Conservation (phyloP, 1,140 invertebrate species). For the Metaphire vulgaris region DNA sequence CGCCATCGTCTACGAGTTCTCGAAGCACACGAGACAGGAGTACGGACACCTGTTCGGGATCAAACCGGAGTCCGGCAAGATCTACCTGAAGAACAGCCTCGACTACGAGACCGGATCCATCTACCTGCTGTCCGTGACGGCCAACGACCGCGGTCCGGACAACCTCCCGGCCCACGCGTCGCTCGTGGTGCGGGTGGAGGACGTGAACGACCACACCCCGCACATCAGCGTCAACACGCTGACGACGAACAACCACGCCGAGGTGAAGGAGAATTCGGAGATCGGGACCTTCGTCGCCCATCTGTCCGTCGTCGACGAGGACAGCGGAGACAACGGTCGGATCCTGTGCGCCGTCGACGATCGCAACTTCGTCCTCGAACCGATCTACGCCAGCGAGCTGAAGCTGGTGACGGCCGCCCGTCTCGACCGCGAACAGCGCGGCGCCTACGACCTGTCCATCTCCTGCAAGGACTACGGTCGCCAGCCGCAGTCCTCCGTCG, state of each 20-base stretch:
- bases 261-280: constrained; percentile 26
- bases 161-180: constrained; percentile 19
- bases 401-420: constrained; percentile 24
- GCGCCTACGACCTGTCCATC: constrained; percentile 16
- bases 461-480: constrained; percentile 23
- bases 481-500: background rate
- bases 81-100: constrained; percentile 16
- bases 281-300: constrained; percentile 24
- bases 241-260: constrained; percentile 1
- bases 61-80: constrained; percentile 21
- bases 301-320: constrained; percentile 19
- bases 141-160: constrained; percentile 26
- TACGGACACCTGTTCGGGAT: constrained; percentile 28
- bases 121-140: constrained; percentile 22
- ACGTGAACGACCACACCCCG: constrained; percentile 52
- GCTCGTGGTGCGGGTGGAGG: constrained; percentile 54
- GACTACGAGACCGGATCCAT: constrained; percentile 24
- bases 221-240: constrained; percentile 27
- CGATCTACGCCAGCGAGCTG: constrained; percentile 19
- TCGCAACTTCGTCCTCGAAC: constrained; percentile 20
- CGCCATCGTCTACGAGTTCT: constrained; percentile 65
- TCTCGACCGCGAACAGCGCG: constrained; percentile 23
- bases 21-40: constrained; percentile 39
- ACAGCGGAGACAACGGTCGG: constrained; percentile 23
- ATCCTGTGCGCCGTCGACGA: constrained; percentile 24